phyloP scores from a whole-genome alignment of 2,888 invertebrate genomes.

The Microplitis deprimator region DNA sequence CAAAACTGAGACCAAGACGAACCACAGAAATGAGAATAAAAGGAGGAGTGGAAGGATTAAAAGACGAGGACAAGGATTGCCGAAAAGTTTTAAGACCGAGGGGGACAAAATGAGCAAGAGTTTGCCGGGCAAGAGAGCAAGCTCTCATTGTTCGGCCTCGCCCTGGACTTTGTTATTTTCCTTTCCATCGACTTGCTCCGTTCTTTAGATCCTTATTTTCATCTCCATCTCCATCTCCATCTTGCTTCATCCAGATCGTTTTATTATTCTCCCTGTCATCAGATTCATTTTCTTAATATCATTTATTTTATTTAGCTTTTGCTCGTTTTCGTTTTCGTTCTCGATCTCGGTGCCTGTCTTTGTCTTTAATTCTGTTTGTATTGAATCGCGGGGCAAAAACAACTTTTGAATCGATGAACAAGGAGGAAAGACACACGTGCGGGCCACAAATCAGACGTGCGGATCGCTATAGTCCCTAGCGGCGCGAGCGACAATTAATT shows the following conservation, averaged over 20 bases:
- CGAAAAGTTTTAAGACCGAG: neutral
- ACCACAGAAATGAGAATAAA: slow-evolving; percentile 42
- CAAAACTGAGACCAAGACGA: slow-evolving; percentile 48
- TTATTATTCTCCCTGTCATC: slow-evolving; percentile 44
- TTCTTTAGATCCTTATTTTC: slow-evolving; percentile 53
- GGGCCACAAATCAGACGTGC: slow-evolving; percentile 63
- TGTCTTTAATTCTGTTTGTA: neutral
- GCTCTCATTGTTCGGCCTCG: slow-evolving; percentile 42
- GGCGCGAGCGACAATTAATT: slow-evolving; percentile 68
- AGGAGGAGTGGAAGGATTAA: slow-evolving; percentile 39
- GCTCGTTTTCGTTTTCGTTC: slow-evolving; percentile 26
- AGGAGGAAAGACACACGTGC: slow-evolving; percentile 58
- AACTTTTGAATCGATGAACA: slow-evolving; percentile 27
- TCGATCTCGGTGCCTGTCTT: slow-evolving; percentile 33
- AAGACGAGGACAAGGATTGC: slow-evolving; percentile 26
- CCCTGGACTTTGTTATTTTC: slow-evolving; percentile 35
- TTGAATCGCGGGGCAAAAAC: neutral
- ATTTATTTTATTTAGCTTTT: slow-evolving; percentile 30
- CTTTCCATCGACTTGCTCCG: slow-evolving; percentile 48
- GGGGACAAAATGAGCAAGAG: neutral
- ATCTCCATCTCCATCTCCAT: slow-evolving; percentile 38
- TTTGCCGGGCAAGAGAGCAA: neutral
- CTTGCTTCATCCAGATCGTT: slow-evolving; percentile 36
- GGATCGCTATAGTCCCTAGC: slow-evolving; percentile 54
- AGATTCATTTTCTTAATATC: slow-evolving; percentile 26